Base-by-base conservation (phyloP, 2,888 invertebrate species). In the Neocrepidodera transversa region DNA sequence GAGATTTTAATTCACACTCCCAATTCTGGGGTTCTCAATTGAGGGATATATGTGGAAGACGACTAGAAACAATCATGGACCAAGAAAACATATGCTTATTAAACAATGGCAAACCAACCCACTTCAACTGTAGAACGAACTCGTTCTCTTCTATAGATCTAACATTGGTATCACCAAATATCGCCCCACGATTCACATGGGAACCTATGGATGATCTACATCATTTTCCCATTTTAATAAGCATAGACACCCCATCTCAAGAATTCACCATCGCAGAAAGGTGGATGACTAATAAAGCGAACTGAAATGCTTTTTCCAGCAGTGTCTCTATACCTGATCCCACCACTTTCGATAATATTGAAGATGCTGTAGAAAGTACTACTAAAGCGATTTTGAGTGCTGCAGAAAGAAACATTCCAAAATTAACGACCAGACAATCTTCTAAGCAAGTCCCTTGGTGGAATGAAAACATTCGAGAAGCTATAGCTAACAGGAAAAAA, bases 71-170 rank as follows among this genome's bases (percentile, higher is more conserved):
- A 23, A 3, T 23, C 23, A 23, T 23, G 7, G 23, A 23, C 3
- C 4, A 7, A 18, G 43, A 43, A 10, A 16, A 43, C 2, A 17
- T 43, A 43, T 43, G 1, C 20, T 2, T 43, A 1, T 18, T 43
- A 18, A 43, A 43, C 11, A 18, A 16, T 43, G 43, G 43, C 6
- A 11, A 43, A 43, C 43, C 43, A 6, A 43, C 43, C 20, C 11
- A 43, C 11, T 43, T 43, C 11, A 43, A 43, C 10, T 6, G 2
- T 3, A 16, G 43, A 11, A 17, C 43, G 2, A 43, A 18, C 20
- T 43, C 43, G 1, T 43, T 20, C 8, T 18, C 43, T 16, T 1
- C 43, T 18, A 43, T 43, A 18, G 43, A 43, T 11, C 20, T 43
- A 3, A 43, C 18, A 17, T 16, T 43, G 2, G 43, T 43, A 10